Conservation (phyloP, 2,113 vertebrate genomes). For the Pseudorectes ferrugineus region DNA sequence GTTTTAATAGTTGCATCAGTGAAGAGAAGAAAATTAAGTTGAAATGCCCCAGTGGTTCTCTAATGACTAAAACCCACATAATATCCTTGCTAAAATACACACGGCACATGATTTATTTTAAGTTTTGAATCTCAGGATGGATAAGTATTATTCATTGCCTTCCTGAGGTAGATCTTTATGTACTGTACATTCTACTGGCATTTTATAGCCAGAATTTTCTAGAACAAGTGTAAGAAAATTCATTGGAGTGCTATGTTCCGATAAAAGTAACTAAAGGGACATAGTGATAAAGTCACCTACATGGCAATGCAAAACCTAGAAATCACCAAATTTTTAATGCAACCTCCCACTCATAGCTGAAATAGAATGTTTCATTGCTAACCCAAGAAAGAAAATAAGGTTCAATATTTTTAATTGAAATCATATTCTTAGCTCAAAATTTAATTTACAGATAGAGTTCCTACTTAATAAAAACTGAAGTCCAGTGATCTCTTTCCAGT, state of each 20-base stretch:
- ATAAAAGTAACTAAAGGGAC: neutral
- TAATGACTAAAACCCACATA: neutral
- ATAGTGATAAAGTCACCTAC: neutral
- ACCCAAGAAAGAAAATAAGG: neutral
- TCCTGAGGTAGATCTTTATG: neutral
- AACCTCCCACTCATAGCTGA: neutral
- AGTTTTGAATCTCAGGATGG: neutral
- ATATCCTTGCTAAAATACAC: neutral
- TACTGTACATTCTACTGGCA: neutral
- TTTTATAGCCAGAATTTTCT: neutral
- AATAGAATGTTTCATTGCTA: neutral
- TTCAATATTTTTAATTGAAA: neutral
- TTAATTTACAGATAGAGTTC: neutral
- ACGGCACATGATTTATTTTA: rapidly evolving
- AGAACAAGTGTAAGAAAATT: neutral
- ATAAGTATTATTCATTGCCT: neutral
- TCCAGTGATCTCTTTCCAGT: neutral
- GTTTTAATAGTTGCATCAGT: neutral
- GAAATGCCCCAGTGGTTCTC: neutral
- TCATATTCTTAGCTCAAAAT: neutral
- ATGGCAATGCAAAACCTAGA: neutral
- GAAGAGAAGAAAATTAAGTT: neutral
- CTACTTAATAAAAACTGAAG: neutral
- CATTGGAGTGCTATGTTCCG: neutral
- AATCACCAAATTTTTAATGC: neutral